phyloP scores from a whole-genome alignment of 1,140 invertebrate genomes.

The Drosophila santomea region DNA sequence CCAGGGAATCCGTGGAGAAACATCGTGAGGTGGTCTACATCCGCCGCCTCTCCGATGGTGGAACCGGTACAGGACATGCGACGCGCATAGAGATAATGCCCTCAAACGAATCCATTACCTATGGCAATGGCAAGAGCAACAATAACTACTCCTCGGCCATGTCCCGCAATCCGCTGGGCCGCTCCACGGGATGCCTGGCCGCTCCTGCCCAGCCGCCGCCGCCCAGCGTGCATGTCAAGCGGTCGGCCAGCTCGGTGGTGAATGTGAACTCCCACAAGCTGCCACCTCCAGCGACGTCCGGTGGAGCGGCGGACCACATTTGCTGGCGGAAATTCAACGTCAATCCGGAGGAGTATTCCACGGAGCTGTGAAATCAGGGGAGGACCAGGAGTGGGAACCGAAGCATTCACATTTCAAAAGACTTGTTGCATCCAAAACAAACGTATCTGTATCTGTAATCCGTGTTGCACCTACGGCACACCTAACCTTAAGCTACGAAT shows the following conservation, averaged over 20 bases:
- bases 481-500: constrained; percentile 62
- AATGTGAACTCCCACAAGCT: constrained; percentile 68
- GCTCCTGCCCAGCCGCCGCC: constrained; percentile 38
- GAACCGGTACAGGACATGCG: constrained; percentile 60
- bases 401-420: constrained; percentile 81
- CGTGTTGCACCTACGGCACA: constrained; percentile 40
- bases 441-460: constrained; percentile 70
- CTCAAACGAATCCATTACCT: constrained; percentile 80
- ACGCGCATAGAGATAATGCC: constrained; percentile 82
- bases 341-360: constrained; percentile 83
- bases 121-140: constrained; percentile 62
- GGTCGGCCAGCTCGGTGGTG: constrained; percentile 74
- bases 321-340: constrained; percentile 84
- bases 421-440: constrained; percentile 83
- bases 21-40: constrained; percentile 83
- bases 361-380: constrained; percentile 71
- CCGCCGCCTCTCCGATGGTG: constrained; percentile 73
- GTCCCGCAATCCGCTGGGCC: constrained; percentile 75
- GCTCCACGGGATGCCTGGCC: constrained; percentile 67
- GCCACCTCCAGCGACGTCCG: constrained; percentile 56
- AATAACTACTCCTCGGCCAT: constrained; percentile 31
- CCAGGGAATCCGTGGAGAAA: constrained; percentile 59
- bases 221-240: constrained; percentile 60
- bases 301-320: constrained; percentile 74
- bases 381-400: constrained; percentile 21